These are phyloP conservation scores for Leptatherina wallacei DNA, from an alignment of 2,797 vertebrate genomes.

Conservation along the genomic window DNA sequence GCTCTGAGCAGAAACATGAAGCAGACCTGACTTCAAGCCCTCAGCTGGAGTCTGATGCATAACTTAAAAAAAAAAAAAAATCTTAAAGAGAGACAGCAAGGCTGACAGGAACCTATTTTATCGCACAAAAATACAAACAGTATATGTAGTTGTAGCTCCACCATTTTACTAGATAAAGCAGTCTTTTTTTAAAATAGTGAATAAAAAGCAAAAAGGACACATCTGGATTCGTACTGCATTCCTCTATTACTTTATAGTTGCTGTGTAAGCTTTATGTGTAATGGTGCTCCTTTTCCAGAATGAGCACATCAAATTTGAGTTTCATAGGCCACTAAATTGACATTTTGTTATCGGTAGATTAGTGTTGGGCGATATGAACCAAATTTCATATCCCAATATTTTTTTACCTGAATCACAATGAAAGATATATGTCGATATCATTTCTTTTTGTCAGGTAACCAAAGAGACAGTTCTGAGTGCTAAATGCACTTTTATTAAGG, in stretches of 20 bases:
- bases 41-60: constrained; percentile 26
- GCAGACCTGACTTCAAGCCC: constrained; percentile 39
- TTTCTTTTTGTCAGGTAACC: no score
- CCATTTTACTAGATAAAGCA: neutral
- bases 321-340: no score
- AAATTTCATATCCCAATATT: no score
- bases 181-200: neutral
- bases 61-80: neutral
- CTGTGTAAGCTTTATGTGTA: neutral
- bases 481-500: no score
- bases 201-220: neutral
- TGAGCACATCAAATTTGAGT: neutral
- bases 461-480: no score
- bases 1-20: constrained; percentile 54
- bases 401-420: no score
- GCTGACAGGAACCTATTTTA: constrained; percentile 7
- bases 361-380: no score
- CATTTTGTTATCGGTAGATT: no score
- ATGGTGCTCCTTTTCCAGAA: neutral
- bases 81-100: neutral
- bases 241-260: neutral
- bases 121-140: neutral
- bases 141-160: neutral
- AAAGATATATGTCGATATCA: no score
- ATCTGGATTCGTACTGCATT: neutral